Conservation (phyloP, 2,888 invertebrate genomes). For the Aleiodes leptofemur region DNA sequence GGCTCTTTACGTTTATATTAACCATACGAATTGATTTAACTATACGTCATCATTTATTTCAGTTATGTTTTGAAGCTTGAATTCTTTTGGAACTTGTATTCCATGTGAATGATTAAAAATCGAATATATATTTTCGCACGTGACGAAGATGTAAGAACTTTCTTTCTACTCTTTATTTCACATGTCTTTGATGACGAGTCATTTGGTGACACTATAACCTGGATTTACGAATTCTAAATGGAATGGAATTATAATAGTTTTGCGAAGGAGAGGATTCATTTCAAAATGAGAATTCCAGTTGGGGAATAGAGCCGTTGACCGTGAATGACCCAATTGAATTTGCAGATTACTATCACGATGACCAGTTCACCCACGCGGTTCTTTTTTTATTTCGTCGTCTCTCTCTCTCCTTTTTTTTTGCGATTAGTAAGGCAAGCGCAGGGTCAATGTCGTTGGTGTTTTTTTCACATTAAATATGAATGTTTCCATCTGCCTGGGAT, state of each 20-base stretch:
- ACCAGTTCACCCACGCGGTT: constrained; percentile 70
- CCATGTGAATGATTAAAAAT: constrained; percentile 20
- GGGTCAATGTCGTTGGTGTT: constrained; percentile 69
- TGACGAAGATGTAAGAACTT: not conserved
- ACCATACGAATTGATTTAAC: not conserved
- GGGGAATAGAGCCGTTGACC: constrained; percentile 62
- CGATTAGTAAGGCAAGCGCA: constrained; percentile 56
- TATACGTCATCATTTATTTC: not conserved
- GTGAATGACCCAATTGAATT: constrained; percentile 66
- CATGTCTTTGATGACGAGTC: constrained; percentile 4
- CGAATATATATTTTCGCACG: constrained; percentile 21
- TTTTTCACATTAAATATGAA: constrained; percentile 43
- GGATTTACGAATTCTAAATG: constrained; percentile 14
- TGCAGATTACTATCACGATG: constrained; percentile 56
- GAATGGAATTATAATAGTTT: constrained; percentile 6
- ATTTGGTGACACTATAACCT: constrained; percentile 20
- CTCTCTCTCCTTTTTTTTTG: constrained; percentile 22
- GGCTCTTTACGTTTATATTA: constrained; percentile 34
- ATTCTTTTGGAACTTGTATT: too few species aligned
- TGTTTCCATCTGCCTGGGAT: constrained; percentile 4
- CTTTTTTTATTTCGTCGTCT: not conserved
- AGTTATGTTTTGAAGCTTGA: too few species aligned
- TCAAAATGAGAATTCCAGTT: not conserved
- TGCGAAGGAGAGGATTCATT: too few species aligned
- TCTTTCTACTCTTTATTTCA: constrained; percentile 12